A percentile compares a stretch with the other conserved stretches of the same genome.
These are phyloP conservation scores for Plagodis pulveraria DNA, from an alignment of 2,888 invertebrate species.

Conservation along the genomic window DNA sequence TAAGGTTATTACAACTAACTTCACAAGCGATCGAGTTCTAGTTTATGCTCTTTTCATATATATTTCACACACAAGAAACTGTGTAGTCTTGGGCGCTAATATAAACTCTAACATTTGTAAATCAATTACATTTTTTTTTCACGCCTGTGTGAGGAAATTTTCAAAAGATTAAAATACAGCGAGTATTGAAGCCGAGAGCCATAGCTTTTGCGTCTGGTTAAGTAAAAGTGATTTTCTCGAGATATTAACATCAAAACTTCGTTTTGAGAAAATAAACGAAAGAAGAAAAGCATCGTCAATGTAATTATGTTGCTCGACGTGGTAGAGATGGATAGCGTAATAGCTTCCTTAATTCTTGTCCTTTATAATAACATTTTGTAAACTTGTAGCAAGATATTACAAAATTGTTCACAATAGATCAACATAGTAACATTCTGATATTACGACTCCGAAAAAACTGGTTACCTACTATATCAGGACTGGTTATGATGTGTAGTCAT, in stretches of 20 bases:
- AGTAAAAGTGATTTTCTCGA: constrained; percentile 45
- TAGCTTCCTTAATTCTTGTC: constrained; percentile 67
- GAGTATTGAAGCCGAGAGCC: neutral
- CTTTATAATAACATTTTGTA: constrained; percentile 50
- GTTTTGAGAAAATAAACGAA: constrained; percentile 69
- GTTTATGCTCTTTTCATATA: neutral
- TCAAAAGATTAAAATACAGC: too few relatives aligned
- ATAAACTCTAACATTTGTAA: too few relatives aligned
- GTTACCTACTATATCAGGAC: constrained; percentile 1
- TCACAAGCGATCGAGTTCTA: constrained; percentile 1
- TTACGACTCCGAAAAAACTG: neutral
- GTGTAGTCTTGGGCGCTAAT: too few relatives aligned
- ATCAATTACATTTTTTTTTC: too few relatives aligned
- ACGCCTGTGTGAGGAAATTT: too few relatives aligned
- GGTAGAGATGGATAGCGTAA: constrained; percentile 67
- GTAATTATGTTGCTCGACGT: constrained; percentile 71
- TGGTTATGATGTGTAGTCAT: neutral
- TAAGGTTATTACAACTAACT: constrained; percentile 3
- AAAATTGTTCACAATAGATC: neutral
- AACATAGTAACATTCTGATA: neutral
- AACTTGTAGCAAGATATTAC: constrained; percentile 41
- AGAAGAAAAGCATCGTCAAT: constrained; percentile 71
- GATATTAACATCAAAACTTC: constrained; percentile 61
- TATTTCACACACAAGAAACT: too few relatives aligned
- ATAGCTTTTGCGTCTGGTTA: constrained; percentile 1